Conservation (phyloP, 2,888 invertebrate genomes). For the Melanotus villosus region DNA sequence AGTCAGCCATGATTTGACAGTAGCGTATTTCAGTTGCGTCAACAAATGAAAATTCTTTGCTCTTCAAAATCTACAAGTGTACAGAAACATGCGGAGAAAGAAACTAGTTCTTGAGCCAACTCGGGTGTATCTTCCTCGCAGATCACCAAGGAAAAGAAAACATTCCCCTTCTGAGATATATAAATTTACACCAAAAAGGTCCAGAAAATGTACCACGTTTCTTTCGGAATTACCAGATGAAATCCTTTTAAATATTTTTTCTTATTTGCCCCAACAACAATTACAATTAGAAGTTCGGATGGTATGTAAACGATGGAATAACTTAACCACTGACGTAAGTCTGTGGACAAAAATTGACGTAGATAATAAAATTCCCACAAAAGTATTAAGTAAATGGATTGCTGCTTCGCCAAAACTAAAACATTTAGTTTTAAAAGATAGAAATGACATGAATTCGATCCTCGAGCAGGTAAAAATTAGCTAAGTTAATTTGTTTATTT, state of each 20-base stretch:
- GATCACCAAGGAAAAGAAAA: too few relatives aligned
- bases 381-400: neutral
- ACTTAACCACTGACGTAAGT: neutral
- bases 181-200: too few relatives aligned
- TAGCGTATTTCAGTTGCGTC: too few relatives aligned
- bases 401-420: neutral
- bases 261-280: neutral
- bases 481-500: neutral
- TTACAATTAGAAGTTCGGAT: neutral
- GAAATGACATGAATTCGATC: neutral
- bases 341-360: neutral
- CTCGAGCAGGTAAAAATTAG: neutral
- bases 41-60: too few relatives aligned
- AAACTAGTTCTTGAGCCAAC: too few relatives aligned
- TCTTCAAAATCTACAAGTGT: too few relatives aligned
- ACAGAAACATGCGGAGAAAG: too few relatives aligned
- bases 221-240: neutral
- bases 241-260: neutral
- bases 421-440: neutral
- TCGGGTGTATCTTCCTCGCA: too few relatives aligned
- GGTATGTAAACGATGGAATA: neutral
- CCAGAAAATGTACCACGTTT: neutral
- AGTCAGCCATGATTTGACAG: too few relatives aligned
- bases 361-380: neutral
- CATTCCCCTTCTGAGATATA: too few relatives aligned